Evolutionary conservation across 2,113 vertebrate genomes (phyloP), one percentile per base, ranked within the genome.

Genomic region (Peucedramus taeniatus): DNA sequence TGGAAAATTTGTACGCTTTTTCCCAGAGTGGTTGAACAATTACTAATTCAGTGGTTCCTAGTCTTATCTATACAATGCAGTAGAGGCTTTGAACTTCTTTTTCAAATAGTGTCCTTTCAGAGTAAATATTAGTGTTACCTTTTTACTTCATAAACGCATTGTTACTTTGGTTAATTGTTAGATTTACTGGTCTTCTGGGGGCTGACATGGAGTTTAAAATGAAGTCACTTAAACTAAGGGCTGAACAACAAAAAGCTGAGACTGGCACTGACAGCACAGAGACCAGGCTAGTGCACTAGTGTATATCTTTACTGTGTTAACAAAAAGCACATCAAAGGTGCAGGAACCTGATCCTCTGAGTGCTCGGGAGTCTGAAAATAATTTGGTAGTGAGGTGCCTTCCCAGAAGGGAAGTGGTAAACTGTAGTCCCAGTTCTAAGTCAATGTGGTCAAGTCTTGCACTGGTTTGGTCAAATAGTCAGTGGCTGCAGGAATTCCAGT

Each of bases 1-100:
- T 92, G 80, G 88, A 93, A 95, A 94, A 83, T 33, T 60, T 83
- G 37, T 56, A 70, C 64, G 3, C 40, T 90, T 95, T 91, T 96
- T 60, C 72, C 49, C 79, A 20, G 79, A 78, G 63, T 61, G 23
- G 18, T 49, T 92, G 81, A 92, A 74, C 47, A 28, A 42, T 94
- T 84, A 83, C 44, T 86, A 63, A 78, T 90, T 81, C 63, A 74
- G 57, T 86, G 35, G 77, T 74, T 90, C 40, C 44, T 69, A 22
- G 63, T 83, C 45, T 60, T 82, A 95, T 23, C 83, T 57, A 37
- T 82, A 61, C n/a, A 71, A 31, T 47, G 42, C 16, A 80, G 51
- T 28, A 66, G 33, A 86, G 17, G 17, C 60, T 92, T 89, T 92
- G 76, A 80, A 79, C 44, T 93, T 65, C 17, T 61, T 90, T 96